Base-by-base conservation (phyloP, 2,113 vertebrate genomes). In the Petromus typicus region DNA sequence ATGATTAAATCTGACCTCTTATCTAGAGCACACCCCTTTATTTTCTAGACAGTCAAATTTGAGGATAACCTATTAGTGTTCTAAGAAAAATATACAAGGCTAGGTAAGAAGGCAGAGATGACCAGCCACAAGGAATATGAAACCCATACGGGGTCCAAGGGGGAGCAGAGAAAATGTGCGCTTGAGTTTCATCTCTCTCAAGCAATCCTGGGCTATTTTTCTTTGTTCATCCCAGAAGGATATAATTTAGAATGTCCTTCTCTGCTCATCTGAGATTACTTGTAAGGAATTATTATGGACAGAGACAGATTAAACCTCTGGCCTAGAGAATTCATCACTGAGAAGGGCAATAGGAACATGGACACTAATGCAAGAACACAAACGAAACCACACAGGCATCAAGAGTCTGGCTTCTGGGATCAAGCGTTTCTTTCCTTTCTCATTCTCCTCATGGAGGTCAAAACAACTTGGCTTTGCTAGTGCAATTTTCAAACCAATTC, bases 401-500 rank as follows among this genome's bases (percentile, higher is more conserved):
- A 32, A 34, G 18, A 86, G 27, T 54, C 59, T 51, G 32, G 75
- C 40, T 89, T 81, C 79, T 66, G n/a, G 5, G 86, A 86, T 91
- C 54, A 2, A 71, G 95, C 73, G 87, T 43, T 67, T 90, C 75
- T 71, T 93, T 67, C 57, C 54, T 86, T 86, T 78, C 80, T 81
- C 75, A 30, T 89, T 92, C 86, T 93, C 69, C 25, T 78, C 69
- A 67, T 5, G 75, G 45, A 22, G 43, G 76, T 92, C 86, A 86
- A 89, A 94, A 89, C 64, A 92, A 89, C 67, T 91, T 95, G 73
- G 93, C 82, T 92, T 86, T 93, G 67, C 92, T 96, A 95, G 89
- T 86, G 57, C 17, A 78, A 84, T 95, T 95, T 95, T 86, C 54
- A 96, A 96, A 95, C 56, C 59, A 59, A 76, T 93, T 89, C 83